Percentiles rank a stretch among this genome's conserved stretches.
phyloP scores from a whole-genome alignment of 2,113 vertebrate species.

The Coturnix japonica region DNA sequence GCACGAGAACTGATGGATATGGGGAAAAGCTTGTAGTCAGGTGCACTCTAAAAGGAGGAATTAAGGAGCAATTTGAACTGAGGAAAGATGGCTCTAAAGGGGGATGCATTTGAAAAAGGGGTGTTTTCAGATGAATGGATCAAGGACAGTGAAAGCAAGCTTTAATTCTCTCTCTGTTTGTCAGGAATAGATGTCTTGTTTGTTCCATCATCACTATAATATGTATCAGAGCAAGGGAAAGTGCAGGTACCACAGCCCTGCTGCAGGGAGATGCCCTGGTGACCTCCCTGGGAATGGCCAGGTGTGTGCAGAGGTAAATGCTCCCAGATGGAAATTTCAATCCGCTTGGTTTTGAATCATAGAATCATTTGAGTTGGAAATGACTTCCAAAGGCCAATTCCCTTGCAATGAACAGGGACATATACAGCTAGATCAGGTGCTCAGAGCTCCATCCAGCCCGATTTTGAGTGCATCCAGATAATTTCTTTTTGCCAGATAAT shows the following conservation, averaged over 20 bases:
- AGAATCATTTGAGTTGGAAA: no score
- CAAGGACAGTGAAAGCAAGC: not conserved
- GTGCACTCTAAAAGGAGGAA: constrained; percentile 4
- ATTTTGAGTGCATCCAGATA: no score
- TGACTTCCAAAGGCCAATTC: no score
- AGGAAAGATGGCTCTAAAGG: constrained; percentile 13
- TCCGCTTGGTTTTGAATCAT: not conserved
- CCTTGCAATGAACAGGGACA: no score
- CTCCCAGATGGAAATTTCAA: constrained; percentile 21
- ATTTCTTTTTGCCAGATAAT: not conserved
- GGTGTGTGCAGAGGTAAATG: not conserved
- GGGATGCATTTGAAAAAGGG: not conserved
- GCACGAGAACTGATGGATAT: constrained; percentile 33
- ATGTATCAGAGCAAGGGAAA: not conserved
- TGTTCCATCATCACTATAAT: not conserved
- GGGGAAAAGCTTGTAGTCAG: constrained; percentile 19
- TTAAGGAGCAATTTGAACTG: constrained; percentile 50
- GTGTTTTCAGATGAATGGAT: constrained; percentile 42
- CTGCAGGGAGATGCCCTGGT: not conserved
- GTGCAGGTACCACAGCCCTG: fast-evolving
- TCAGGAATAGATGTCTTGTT: not conserved
- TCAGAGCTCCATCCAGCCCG: no score
- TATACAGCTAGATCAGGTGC: no score
- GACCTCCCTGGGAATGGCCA: constrained; percentile 14
- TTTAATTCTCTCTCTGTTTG: not conserved